Percentiles rank a stretch among this genome's conserved stretches.
phyloP scores from a whole-genome alignment of 2,888 invertebrate species.

The Vesta saturnalis region DNA sequence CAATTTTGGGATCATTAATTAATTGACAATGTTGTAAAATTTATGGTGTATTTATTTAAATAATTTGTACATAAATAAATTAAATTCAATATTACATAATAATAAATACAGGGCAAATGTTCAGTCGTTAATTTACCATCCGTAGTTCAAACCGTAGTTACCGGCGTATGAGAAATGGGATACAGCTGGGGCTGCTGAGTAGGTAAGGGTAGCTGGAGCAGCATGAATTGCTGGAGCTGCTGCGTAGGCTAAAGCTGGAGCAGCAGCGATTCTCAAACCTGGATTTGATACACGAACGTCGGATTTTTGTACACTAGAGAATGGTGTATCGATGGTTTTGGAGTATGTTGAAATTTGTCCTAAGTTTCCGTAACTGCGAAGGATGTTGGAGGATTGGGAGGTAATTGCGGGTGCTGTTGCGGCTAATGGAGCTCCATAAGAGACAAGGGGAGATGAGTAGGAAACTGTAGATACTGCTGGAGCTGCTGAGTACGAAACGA shows the following conservation, averaged over 20 bases:
- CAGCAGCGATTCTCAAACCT: slow-evolving; percentile 53
- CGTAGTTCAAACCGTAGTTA: slow-evolving; percentile 38
- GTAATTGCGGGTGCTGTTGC: slow-evolving; percentile 67
- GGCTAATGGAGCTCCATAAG: slow-evolving; percentile 57
- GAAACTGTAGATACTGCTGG: slow-evolving; percentile 43
- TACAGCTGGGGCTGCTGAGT: slow-evolving; percentile 45
- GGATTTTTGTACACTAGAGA: slow-evolving; percentile 75
- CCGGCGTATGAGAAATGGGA: slow-evolving; percentile 46
- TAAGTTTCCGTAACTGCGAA: slow-evolving; percentile 73
- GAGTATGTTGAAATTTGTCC: slow-evolving; percentile 76
- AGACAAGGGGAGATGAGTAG: slow-evolving; percentile 48
- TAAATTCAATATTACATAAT: slow-evolving; percentile 19
- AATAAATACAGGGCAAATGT: neutral
- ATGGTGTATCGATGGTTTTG: slow-evolving; percentile 77
- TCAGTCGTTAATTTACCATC: slow-evolving; percentile 34
- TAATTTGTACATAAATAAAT: slow-evolving; percentile 12
- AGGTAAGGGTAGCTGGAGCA: slow-evolving; percentile 56
- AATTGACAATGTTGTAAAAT: no score
- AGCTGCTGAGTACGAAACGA: slow-evolving; percentile 52
- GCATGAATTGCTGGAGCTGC: slow-evolving; percentile 41
- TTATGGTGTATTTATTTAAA: slow-evolving; percentile 22
- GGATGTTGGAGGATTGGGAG: slow-evolving; percentile 69
- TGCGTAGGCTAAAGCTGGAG: slow-evolving; percentile 40
- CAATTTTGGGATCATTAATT: no score
- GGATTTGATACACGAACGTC: slow-evolving; percentile 78